Evolutionary conservation across 2,113 vertebrate genomes (phyloP), one percentile per base, ranked within the genome.

Genomic region (Lagopus leucura): DNA sequence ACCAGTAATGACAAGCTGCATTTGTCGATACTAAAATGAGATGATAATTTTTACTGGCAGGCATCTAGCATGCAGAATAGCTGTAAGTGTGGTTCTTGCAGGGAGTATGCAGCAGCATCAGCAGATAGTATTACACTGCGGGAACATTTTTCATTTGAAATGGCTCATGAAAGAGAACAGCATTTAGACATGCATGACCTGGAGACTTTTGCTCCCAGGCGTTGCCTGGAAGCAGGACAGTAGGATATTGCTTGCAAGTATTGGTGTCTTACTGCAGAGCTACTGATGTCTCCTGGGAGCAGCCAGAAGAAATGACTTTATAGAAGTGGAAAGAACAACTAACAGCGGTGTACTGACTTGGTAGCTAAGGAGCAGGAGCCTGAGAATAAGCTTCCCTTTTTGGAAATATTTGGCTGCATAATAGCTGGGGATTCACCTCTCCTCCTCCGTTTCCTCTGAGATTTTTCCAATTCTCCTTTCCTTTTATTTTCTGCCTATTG

Each of bases 91-190:
- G 43, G 12, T 42, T 80, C 63, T 22, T 71, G 38, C 47, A 78
- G 61, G 21, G 15, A 47, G 10, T 7, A 11, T 32, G 50, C 21
- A 64, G 38, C 1, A 2, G 6, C 25, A 34, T 3, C 5, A 72
- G 14, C 57, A 57, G 42, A 34, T 8, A 58, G 36, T 8, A 58
- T 28, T 4, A 13, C 6, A 11, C 15, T 38, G 4, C 1, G 0
- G 45, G 21, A 61, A 40, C 2, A 17, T 5, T 13, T 73, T 58
- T 78, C 70, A 54, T 13, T 73, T 52, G 32, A 71, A 64, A 34
- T 63, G 47, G 17, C 3, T 72, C 1, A 42, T 64, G 43, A 78
- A 89, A 75, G n/a, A 74, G 27, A 86, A 14, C 19, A 58, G 38
- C 38, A 67, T 34, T 69, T 24, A 86, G 54, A 5, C 2, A 1